These are phyloP conservation scores for Drosophila suzukii DNA, from an alignment of 1,140 invertebrate genomes.

Conservation along the genomic window DNA sequence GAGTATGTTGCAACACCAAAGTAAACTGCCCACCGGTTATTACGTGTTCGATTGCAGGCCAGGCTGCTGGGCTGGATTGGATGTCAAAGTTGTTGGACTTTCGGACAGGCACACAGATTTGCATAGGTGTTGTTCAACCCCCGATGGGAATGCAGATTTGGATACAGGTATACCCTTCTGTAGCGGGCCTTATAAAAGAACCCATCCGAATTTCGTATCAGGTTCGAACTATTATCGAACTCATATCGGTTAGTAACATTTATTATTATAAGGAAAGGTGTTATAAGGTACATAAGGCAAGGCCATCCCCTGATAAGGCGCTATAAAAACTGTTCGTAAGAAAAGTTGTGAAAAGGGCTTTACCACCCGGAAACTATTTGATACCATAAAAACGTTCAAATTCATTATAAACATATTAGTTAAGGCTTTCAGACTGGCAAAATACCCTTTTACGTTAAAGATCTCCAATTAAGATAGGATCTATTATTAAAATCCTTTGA, in stretches of 20 bases:
- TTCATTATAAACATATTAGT: not conserved
- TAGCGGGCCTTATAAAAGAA: no score
- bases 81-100: constrained; percentile 61
- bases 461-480: no score
- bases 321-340: not conserved
- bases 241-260: not conserved
- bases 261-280: not conserved
- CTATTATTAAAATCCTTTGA: not conserved
- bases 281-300: not conserved
- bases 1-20: constrained; percentile 27
- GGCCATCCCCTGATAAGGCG: not conserved
- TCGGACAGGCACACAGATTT: constrained; percentile 22
- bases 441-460: not conserved
- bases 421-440: not conserved
- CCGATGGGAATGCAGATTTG: not conserved
- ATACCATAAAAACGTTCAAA: not conserved
- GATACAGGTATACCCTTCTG: not conserved
- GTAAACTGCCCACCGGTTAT: constrained; percentile 8
- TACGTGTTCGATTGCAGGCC: constrained; percentile 14
- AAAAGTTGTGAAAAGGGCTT: not conserved
- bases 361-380: not conserved
- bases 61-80: constrained; percentile 1
- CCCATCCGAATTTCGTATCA: no score
- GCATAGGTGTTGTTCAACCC: constrained; percentile 36
- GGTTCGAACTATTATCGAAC: no score